These are phyloP conservation scores for Paracanthobrama guichenoti DNA, from an alignment of 2,113 vertebrate species.

Conservation along the genomic window DNA sequence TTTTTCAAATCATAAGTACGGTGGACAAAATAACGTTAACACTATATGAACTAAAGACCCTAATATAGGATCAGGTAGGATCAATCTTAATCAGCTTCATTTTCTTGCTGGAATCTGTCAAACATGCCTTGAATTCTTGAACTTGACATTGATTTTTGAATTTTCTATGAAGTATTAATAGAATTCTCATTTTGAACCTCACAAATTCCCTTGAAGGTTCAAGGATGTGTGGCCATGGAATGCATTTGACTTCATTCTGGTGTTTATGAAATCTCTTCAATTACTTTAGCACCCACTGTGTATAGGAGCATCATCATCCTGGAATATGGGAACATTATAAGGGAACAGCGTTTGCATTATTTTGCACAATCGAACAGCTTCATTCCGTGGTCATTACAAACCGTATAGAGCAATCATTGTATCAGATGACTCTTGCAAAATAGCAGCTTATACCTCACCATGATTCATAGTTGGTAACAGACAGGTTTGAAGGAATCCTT, in stretches of 20 bases:
- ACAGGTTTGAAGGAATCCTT: background rate
- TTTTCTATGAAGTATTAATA: background rate
- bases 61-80: background rate
- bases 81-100: background rate
- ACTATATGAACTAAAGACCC: background rate
- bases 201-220: background rate
- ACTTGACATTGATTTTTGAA: background rate
- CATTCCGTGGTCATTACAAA: conserved; percentile 1
- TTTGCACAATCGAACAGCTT: background rate
- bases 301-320: background rate
- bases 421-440: conserved; percentile 2
- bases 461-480: background rate
- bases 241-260: background rate
- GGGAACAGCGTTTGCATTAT: background rate
- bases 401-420: background rate
- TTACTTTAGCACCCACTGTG: background rate
- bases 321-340: conserved; percentile 1
- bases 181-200: background rate
- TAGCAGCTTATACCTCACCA: background rate
- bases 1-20: background rate
- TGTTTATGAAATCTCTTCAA: conserved; percentile 1
- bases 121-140: background rate
- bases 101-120: background rate
- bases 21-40: background rate
- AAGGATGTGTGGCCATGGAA: background rate